Evolutionary conservation across 1,140 invertebrate species (phyloP).

Genomic region (Centruroides vittatus): DNA sequence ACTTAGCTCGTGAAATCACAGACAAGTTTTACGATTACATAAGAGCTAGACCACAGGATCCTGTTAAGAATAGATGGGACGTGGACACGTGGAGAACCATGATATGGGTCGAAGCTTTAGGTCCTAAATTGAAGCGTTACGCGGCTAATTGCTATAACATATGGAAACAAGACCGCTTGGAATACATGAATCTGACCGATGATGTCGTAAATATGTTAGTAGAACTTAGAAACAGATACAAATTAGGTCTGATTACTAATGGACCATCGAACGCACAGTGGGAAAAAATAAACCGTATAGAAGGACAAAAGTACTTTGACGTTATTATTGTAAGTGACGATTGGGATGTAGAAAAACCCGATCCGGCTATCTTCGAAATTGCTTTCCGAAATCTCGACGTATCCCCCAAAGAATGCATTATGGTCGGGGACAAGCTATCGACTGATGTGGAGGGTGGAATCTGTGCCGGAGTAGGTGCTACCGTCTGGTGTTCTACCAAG

Average conservation of each 20-base stretch:
- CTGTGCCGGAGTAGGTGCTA: conserved; percentile 52
- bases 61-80: conserved; percentile 50
- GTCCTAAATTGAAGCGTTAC: conserved; percentile 50
- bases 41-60: conserved; percentile 55
- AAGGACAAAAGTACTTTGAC: conserved; percentile 54
- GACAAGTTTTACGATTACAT: conserved; percentile 26
- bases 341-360: conserved; percentile 65
- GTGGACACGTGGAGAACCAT: conserved; percentile 56
- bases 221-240: conserved; percentile 46
- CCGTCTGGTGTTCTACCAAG: conserved; percentile 54
- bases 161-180: conserved; percentile 60
- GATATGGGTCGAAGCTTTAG: conserved; percentile 58
- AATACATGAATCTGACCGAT: conserved; percentile 45
- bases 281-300: conserved; percentile 55
- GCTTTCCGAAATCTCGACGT: conserved; percentile 58
- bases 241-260: conserved; percentile 63
- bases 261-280: conserved; percentile 68
- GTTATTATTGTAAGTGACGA: conserved; percentile 59
- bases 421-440: conserved; percentile 73
- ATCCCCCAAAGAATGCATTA: conserved; percentile 52
- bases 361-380: conserved; percentile 48
- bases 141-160: conserved; percentile 52
- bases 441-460: conserved; percentile 69
- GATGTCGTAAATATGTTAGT: conserved; percentile 48
- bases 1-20: neutral